These are phyloP conservation scores for Caenorhabditis zanzibari DNA, from an alignment of 2,888 invertebrate species.

Conservation along the genomic window DNA sequence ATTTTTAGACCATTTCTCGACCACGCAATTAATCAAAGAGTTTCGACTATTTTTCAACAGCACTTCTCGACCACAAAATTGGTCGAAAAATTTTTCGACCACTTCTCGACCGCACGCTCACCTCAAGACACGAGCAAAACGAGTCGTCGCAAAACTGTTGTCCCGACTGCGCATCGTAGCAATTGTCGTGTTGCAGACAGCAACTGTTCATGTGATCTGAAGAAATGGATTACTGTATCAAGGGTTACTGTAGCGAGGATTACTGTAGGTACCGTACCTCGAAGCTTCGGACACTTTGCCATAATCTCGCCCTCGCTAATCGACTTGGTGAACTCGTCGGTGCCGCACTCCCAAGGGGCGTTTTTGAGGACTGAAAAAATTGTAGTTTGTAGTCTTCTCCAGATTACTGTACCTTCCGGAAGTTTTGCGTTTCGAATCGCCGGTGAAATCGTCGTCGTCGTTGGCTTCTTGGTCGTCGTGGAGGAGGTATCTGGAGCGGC, in stretches of 20 bases:
- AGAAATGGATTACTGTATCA: not conserved
- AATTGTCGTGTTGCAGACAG: constrained; percentile 52
- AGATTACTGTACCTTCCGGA: constrained; percentile 27
- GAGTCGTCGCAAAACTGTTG: constrained; percentile 73
- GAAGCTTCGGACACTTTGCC: constrained; percentile 64
- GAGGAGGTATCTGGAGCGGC: constrained; percentile 1
- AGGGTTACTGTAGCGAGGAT: not conserved
- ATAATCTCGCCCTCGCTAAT: constrained; percentile 67
- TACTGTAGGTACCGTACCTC: constrained; percentile 24
- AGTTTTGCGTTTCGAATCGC: constrained; percentile 27
- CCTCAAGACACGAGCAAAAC: constrained; percentile 73
- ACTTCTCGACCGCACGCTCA: not conserved
- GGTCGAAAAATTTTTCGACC: not conserved
- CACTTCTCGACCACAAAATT: too few relatives aligned
- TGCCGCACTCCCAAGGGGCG: constrained; percentile 70
- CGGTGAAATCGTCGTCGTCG: constrained; percentile 37
- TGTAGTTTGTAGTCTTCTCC: not conserved
- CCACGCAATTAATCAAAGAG: not conserved
- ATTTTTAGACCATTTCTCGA: too few relatives aligned
- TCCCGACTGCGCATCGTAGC: constrained; percentile 61
- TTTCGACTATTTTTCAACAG: not conserved
- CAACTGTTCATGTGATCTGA: constrained; percentile 60
- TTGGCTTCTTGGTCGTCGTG: not conserved
- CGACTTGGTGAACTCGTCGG: constrained; percentile 67
- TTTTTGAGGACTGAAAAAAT: constrained; percentile 34